phyloP scores from a whole-genome alignment of 1,140 invertebrate genomes.

The Druon quercuslanigerum region DNA sequence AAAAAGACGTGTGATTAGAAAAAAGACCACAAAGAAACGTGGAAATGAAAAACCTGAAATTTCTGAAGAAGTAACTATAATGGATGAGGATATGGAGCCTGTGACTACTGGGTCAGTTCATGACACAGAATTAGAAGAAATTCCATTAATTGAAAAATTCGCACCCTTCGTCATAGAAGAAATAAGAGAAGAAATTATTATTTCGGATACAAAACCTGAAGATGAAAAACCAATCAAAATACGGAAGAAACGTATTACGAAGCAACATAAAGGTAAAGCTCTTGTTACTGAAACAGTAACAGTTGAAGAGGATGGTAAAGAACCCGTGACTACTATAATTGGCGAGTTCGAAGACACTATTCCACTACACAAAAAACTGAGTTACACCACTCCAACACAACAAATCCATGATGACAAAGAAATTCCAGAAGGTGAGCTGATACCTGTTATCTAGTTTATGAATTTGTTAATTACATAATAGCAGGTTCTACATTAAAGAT shows the following conservation, averaged over 20 bases:
- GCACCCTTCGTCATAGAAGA: slow-evolving; percentile 30
- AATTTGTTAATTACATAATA: background rate
- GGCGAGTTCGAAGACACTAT: slow-evolving; percentile 60
- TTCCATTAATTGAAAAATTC: background rate
- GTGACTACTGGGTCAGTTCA: too few relatives aligned
- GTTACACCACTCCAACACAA: slow-evolving; percentile 29
- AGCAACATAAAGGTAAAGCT: slow-evolving; percentile 9
- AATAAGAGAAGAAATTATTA: slow-evolving; percentile 17
- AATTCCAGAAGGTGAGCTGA: slow-evolving; percentile 13
- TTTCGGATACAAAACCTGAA: background rate
- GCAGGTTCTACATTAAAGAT: background rate
- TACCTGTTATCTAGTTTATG: background rate
- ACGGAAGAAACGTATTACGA: slow-evolving; percentile 4
- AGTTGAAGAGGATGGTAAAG: slow-evolving; percentile 56
- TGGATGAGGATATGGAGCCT: background rate
- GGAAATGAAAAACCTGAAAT: slow-evolving; percentile 34
- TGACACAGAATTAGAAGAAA: background rate
- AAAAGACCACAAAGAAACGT: background rate
- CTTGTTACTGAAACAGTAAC: slow-evolving; percentile 54
- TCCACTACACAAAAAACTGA: slow-evolving; percentile 41
- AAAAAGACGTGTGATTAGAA: background rate
- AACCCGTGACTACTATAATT: slow-evolving; percentile 55
- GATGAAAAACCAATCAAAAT: background rate
- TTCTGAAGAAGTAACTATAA: slow-evolving; percentile 38
- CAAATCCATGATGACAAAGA: slow-evolving; percentile 27